phyloP scores from a whole-genome alignment of 2,888 invertebrate genomes.

The Platycnemis pennipes region DNA sequence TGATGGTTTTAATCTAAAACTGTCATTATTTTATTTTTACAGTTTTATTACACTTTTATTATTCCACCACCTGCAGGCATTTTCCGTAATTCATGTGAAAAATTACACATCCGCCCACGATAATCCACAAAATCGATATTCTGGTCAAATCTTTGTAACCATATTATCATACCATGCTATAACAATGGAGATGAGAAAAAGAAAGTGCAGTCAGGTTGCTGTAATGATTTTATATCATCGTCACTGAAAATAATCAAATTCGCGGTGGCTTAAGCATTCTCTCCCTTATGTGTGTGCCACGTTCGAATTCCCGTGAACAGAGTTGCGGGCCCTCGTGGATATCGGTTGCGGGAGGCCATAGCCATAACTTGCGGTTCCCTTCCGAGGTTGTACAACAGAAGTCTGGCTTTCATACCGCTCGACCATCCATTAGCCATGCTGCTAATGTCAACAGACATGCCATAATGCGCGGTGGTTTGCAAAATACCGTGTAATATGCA shows the following conservation, averaged over 20 bases:
- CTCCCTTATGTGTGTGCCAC: neutral
- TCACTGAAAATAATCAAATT: neutral
- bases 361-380: constrained; percentile 1
- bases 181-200: too few species aligned
- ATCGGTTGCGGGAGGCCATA: neutral
- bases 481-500: neutral
- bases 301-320: neutral
- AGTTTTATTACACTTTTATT: too few species aligned
- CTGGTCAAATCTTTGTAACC: too few species aligned
- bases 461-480: neutral
- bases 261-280: neutral
- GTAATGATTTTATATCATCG: neutral
- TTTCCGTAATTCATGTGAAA: too few species aligned
- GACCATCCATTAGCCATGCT: neutral
- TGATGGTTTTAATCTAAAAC: too few species aligned
- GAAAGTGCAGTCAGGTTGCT: neutral
- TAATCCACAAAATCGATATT: too few species aligned
- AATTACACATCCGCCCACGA: too few species aligned
- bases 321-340: neutral
- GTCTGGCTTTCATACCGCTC: neutral
- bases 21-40: too few species aligned
- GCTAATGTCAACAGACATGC: neutral
- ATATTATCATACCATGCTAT: too few species aligned
- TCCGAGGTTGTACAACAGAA: neutral
- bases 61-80: too few species aligned